These are phyloP conservation scores for Brachystomella parvula DNA, from an alignment of 1,140 invertebrate species.

Conservation along the genomic window DNA sequence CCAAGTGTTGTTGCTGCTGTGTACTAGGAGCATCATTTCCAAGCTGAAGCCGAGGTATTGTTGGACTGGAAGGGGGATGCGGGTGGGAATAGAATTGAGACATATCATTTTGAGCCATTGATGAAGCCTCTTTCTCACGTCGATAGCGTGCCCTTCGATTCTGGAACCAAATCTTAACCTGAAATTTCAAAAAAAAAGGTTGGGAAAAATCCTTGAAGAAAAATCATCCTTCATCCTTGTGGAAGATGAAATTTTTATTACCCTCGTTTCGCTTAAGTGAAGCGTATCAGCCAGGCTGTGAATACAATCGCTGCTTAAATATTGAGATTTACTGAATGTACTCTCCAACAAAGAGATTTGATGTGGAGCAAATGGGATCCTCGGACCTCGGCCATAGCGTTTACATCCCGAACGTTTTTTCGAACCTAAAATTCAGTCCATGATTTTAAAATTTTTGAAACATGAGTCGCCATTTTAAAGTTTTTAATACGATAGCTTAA, in stretches of 20 bases:
- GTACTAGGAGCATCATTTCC: neutral
- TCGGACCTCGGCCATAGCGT: slow-evolving; percentile 53
- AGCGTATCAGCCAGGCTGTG: slow-evolving; percentile 49
- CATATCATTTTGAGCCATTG: neutral
- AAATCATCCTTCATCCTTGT: slow-evolving; percentile 9
- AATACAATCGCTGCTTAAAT: slow-evolving; percentile 54
- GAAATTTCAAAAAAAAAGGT: slow-evolving; percentile 38
- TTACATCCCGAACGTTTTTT: slow-evolving; percentile 40
- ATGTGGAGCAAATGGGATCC: slow-evolving; percentile 55
- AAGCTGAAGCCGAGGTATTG: neutral
- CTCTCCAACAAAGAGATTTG: slow-evolving; percentile 53
- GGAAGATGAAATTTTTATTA: slow-evolving; percentile 41
- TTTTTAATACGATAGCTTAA: neutral
- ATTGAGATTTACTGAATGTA: slow-evolving; percentile 52
- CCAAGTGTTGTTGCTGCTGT: neutral
- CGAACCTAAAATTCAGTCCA: too few species aligned
- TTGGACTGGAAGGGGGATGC: neutral
- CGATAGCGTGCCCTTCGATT: slow-evolving; percentile 64
- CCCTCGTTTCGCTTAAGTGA: slow-evolving; percentile 55
- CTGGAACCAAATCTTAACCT: slow-evolving; percentile 81
- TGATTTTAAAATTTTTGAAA: too few species aligned
- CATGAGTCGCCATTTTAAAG: too few species aligned
- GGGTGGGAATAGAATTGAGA: neutral
- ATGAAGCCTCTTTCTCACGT: slow-evolving; percentile 46
- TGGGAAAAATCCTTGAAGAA: slow-evolving; percentile 4